Evolutionary conservation across 2,113 vertebrate genomes (phyloP).

Genomic region (Maccullochella peelii): DNA sequence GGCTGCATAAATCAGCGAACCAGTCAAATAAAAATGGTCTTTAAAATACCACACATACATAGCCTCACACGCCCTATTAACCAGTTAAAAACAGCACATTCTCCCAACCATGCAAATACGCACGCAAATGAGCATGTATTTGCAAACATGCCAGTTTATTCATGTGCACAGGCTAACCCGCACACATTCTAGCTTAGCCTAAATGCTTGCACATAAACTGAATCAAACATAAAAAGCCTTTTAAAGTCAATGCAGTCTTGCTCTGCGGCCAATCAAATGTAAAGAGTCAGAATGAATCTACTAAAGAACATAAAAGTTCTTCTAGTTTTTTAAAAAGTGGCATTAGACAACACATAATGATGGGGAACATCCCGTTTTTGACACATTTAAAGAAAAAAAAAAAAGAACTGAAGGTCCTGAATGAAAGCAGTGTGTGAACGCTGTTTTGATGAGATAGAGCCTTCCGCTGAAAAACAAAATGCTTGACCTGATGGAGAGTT

Average conservation of each 20-base stretch:
- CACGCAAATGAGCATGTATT: slow-evolving; percentile 1
- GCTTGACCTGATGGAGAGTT: slow-evolving; percentile 30
- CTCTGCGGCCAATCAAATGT: slow-evolving; percentile 12
- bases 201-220: slow-evolving; percentile 2
- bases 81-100: slow-evolving; percentile 9
- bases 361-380: slow-evolving; percentile 26
- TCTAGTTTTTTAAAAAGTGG: not conserved
- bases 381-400: slow-evolving; percentile 8
- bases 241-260: not conserved
- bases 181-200: not conserved
- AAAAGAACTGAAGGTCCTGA: slow-evolving; percentile 12
- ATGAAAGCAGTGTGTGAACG: slow-evolving; percentile 8
- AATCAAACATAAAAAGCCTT: slow-evolving; percentile 6
- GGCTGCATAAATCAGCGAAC: slow-evolving; percentile 35
- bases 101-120: not conserved
- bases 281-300: slow-evolving; percentile 7
- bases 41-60: slow-evolving; percentile 39
- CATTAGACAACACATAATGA: slow-evolving; percentile 18
- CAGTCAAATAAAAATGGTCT: slow-evolving; percentile 44
- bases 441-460: slow-evolving; percentile 22
- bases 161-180: not conserved
- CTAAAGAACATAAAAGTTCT: not conserved
- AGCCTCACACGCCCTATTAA: not conserved
- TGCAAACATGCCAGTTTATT: slow-evolving; percentile 8
- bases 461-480: slow-evolving; percentile 14